A percentile compares a stretch with the other conserved stretches of the same genome.
Conservation (phyloP, 2,113 vertebrate genomes). For the Lonchura striata region DNA sequence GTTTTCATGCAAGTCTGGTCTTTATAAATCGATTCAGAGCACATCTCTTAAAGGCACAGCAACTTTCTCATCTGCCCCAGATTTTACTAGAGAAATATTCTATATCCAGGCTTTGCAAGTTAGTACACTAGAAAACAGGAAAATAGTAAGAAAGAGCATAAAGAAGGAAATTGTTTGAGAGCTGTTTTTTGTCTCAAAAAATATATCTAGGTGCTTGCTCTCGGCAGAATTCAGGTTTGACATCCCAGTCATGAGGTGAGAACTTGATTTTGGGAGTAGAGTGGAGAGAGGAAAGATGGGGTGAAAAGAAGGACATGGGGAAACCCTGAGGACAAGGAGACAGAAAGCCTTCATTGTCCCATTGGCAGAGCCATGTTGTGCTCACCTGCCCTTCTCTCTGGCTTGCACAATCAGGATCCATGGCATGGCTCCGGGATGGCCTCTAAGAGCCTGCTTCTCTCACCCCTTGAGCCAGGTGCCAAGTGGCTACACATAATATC, state of each 20-base stretch:
- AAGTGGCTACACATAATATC: too few relatives aligned
- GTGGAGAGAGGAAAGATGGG: fast-evolving
- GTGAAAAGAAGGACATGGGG: neutral
- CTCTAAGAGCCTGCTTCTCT: neutral
- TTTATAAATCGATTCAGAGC: neutral
- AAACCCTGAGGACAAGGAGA: neutral
- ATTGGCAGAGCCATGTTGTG: neutral
- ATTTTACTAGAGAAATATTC: neutral
- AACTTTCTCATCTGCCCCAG: neutral
- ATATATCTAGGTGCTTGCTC: neutral
- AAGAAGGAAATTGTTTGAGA: neutral
- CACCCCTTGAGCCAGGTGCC: neutral
- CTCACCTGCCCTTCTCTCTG: neutral
- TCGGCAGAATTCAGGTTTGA: neutral
- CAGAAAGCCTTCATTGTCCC: neutral
- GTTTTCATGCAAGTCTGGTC: neutral
- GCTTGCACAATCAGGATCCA: neutral
- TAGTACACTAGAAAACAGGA: neutral
- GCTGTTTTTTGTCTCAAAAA: neutral
- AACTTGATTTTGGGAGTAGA: neutral
- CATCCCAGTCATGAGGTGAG: neutral
- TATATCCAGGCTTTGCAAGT: neutral
- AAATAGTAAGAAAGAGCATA: neutral
- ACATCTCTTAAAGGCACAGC: neutral
- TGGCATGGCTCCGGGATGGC: fast-evolving